phyloP scores from a whole-genome alignment of 2,113 vertebrate genomes.

The Salvelinus alpinus region DNA sequence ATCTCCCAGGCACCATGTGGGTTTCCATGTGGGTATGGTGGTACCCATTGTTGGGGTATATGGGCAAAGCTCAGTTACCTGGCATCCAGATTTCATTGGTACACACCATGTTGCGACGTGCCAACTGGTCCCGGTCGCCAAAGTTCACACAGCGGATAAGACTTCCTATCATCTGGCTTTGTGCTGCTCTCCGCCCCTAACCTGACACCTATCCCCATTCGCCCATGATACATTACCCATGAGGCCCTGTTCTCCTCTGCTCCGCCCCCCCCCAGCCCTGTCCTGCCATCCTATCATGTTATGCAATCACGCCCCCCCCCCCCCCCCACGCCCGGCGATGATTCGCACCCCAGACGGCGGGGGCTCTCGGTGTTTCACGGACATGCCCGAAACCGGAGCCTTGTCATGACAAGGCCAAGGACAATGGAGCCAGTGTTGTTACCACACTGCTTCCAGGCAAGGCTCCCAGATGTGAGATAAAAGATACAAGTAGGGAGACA shows the following conservation, averaged over 20 bases:
- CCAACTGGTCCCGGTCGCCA: background rate
- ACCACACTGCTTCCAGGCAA: slow-evolving; percentile 54
- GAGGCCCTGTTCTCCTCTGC: background rate
- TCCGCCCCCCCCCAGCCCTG: background rate
- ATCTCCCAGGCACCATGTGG: background rate
- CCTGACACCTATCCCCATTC: background rate
- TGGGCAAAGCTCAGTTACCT: background rate
- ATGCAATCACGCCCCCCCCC: background rate
- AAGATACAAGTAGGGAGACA: slow-evolving; percentile 69
- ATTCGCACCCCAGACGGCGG: slow-evolving; percentile 20
- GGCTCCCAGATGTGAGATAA: slow-evolving; percentile 61
- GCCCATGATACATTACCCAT: background rate
- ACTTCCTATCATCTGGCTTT: slow-evolving; percentile 9
- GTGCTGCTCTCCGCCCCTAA: background rate
- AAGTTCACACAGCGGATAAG: background rate
- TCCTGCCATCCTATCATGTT: background rate
- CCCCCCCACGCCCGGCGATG: background rate
- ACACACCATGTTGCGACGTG: background rate
- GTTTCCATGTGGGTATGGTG: slow-evolving; percentile 1
- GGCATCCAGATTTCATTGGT: background rate
- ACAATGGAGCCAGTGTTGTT: slow-evolving; percentile 58
- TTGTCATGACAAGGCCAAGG: slow-evolving; percentile 53
- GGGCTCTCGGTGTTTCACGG: slow-evolving; percentile 17
- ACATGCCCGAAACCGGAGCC: slow-evolving; percentile 51
- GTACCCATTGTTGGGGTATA: background rate